Conservation (phyloP, 2,888 invertebrate genomes). For the Patella caerulea region DNA sequence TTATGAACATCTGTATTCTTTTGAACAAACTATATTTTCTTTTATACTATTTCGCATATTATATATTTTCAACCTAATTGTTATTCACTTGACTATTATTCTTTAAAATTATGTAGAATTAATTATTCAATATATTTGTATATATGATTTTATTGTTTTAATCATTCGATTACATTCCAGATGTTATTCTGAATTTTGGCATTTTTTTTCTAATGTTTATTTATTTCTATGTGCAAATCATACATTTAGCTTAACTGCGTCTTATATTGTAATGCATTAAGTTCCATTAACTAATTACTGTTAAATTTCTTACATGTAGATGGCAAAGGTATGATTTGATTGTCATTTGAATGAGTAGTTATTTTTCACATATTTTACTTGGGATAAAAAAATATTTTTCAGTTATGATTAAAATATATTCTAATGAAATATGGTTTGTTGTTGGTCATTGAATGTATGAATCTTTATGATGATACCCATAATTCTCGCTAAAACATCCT, state of each 20-base stretch:
- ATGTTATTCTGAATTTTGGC: constrained; percentile 7
- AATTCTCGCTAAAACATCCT: no score
- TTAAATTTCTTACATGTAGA: no score
- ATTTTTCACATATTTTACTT: no score
- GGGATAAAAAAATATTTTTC: no score
- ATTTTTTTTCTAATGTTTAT: constrained; percentile 10
- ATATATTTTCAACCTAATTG: background rate
- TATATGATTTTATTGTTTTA: background rate
- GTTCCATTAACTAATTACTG: no score
- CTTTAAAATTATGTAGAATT: background rate
- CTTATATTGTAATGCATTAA: background rate
- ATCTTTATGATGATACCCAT: no score
- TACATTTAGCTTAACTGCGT: background rate
- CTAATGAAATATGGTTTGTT: no score
- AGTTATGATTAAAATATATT: no score
- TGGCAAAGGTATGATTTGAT: no score
- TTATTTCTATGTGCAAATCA: constrained; percentile 7
- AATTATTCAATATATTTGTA: no score
- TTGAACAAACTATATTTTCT: constrained; percentile 8
- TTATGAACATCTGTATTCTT: background rate
- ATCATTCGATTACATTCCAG: constrained; percentile 3
- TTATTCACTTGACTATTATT: constrained; percentile 19
- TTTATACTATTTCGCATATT: background rate
- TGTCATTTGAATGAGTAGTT: no score
- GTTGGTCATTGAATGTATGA: no score